Conservation (phyloP, 1,140 invertebrate species). For the Diachasmimorpha longicaudata region DNA sequence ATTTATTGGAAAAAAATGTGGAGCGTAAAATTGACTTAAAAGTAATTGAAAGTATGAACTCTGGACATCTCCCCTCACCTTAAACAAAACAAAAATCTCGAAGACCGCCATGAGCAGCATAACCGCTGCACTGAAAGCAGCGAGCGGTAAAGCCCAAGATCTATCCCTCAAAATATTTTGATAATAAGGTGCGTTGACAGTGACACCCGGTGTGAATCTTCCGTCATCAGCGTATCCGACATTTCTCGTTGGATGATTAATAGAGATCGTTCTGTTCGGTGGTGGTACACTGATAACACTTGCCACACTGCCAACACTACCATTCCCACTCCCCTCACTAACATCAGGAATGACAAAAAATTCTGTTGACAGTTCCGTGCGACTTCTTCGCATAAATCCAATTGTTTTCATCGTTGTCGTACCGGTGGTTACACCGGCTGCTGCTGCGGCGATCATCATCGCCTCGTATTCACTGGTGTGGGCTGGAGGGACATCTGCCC, state of each 20-base stretch:
- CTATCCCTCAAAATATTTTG: conserved; percentile 69
- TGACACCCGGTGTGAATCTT: conserved; percentile 28
- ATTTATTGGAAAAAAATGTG: no score
- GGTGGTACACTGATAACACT: conserved; percentile 55
- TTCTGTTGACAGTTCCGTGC: conserved; percentile 75
- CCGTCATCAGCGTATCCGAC: conserved; percentile 18
- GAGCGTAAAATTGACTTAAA: no score
- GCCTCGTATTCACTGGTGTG: conserved; percentile 8
- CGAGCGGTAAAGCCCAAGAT: conserved; percentile 85
- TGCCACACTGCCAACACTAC: conserved; percentile 46
- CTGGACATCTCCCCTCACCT: conserved; percentile 60
- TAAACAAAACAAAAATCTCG: conserved; percentile 89
- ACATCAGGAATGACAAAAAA: conserved; percentile 73
- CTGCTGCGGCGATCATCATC: conserved; percentile 27
- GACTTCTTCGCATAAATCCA: neutral
- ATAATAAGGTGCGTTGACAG: conserved; percentile 31
- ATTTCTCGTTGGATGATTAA: conserved; percentile 35
- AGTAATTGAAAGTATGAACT: no score
- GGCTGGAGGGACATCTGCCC: neutral
- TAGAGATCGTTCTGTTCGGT: conserved; percentile 49
- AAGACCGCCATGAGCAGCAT: conserved; percentile 83
- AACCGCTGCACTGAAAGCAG: conserved; percentile 78
- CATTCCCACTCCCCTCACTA: conserved; percentile 43
- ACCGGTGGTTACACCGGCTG: conserved; percentile 25
- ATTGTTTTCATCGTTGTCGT: conserved; percentile 16